phyloP scores from a whole-genome alignment of 2,797 vertebrate genomes.

The Pseudochirops corinnae region DNA sequence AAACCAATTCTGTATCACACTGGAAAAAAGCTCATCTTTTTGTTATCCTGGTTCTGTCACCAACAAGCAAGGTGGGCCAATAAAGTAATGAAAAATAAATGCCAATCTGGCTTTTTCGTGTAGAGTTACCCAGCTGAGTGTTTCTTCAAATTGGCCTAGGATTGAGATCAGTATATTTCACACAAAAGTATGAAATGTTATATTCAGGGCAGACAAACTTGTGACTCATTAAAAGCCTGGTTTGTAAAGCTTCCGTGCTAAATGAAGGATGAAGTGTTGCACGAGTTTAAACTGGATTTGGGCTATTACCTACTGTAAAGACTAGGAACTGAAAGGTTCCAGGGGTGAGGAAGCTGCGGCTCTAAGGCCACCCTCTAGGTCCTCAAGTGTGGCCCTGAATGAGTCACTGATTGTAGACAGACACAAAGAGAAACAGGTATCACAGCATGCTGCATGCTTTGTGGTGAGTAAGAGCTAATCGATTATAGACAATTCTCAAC shows the following conservation, averaged over 20 bases:
- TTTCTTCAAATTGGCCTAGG: constrained; percentile 60
- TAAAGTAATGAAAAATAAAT: constrained; percentile 49
- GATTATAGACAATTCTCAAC: constrained; percentile 14
- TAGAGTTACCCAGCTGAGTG: constrained; percentile 31
- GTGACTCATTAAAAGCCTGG: constrained; percentile 43
- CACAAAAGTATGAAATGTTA: constrained; percentile 54
- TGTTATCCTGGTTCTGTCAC: not conserved
- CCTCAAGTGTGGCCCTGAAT: not conserved
- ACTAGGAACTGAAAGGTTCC: constrained; percentile 25
- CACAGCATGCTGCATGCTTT: not conserved
- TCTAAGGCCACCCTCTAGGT: too few relatives aligned
- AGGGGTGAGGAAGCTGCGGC: too few relatives aligned
- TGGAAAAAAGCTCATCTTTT: constrained; percentile 22
- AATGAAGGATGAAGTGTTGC: constrained; percentile 47
- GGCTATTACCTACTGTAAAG: constrained; percentile 33
- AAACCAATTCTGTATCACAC: constrained; percentile 48
- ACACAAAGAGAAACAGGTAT: constrained; percentile 49
- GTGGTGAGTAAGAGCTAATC: constrained; percentile 28
- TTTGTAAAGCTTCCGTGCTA: constrained; percentile 1
- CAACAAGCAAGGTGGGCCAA: constrained; percentile 22
- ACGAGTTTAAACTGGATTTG: constrained; percentile 56
- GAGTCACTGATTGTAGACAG: not conserved
- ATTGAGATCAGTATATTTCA: constrained; percentile 25
- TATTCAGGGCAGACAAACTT: constrained; percentile 68
- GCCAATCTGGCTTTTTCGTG: not conserved